Evolutionary conservation across 2,113 vertebrate species (phyloP), one percentile per base, ranked within the genome.

Genomic region (Rhea pennata): DNA sequence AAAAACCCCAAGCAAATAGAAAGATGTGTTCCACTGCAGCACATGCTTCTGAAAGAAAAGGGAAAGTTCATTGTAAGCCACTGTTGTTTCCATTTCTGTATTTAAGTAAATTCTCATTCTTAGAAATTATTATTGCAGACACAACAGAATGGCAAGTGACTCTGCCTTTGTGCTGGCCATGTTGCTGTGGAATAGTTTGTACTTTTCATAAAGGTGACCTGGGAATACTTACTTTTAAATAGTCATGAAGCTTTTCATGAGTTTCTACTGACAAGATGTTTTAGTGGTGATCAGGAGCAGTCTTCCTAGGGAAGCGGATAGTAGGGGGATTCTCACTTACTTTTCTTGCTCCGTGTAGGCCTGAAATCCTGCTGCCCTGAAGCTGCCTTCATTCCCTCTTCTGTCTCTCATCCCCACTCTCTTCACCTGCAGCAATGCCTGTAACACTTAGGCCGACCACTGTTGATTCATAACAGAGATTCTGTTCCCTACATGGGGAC

Each of bases 71-170:
- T 22, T 82, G 44, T 75, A 84, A 82, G 69, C 26, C 39, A 88
- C 6, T 20, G 42, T 93, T 89, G 39, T 33, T 46, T 88, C 39
- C 27, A 21, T 29, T 51, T 94, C 90, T 92, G 53, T 82, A 88
- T 88, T 96, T 92, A 93, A 90, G 77, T 53, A 84, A 88, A 94
- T 76, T 94, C 44, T 81, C 54, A 29, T 88, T 87, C 87, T 83
- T 93, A 92, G n/a, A 89, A 95, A 95, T 94, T 96, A 88, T 84
- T 96, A 70, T 73, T 95, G 71, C 70, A 92, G 59, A 78, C 42
- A 40, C 53, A 95, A 65, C 21, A 48, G 65, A 0, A 1, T 94
- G 87, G 94, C 87, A 94, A 89, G 82, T 96, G 82, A 59, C 62
- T 92, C 77, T 95, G 92, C 46, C 81, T 94, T 90, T 53, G 56